phyloP scores from a whole-genome alignment of 2,888 invertebrate genomes.

The Lasioglossum villosulum region DNA sequence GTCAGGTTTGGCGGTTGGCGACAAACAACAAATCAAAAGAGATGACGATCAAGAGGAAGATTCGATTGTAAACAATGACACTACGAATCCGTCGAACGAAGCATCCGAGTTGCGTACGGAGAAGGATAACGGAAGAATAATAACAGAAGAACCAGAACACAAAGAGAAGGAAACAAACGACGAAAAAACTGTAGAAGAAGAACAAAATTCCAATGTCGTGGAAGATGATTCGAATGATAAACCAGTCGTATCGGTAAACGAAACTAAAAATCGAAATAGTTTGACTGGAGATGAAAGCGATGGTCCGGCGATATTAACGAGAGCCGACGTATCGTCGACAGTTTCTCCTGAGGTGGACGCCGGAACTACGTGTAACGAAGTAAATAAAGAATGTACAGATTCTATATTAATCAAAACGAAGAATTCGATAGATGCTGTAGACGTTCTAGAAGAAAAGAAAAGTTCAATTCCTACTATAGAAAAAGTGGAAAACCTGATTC shows the following conservation, averaged over 20 bases:
- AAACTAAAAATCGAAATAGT: conserved; percentile 21
- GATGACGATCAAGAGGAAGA: neutral
- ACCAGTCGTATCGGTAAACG: conserved; percentile 6
- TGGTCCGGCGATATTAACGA: conserved; percentile 1
- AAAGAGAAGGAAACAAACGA: conserved; percentile 10
- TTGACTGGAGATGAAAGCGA: conserved; percentile 7
- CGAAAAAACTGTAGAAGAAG: conserved; percentile 32
- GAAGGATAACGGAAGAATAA: conserved; percentile 20
- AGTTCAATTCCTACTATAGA: conserved; percentile 20
- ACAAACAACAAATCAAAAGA: conserved; percentile 14
- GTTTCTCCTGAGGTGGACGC: conserved; percentile 24
- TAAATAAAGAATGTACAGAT: conserved; percentile 44
- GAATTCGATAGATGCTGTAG: conserved; percentile 42
- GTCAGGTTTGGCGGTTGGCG: neutral
- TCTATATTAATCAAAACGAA: conserved; percentile 31
- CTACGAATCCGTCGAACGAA: conserved; percentile 3
- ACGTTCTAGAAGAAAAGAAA: conserved; percentile 8
- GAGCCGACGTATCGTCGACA: neutral
- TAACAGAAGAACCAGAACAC: conserved; percentile 11
- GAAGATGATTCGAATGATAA: conserved; percentile 35
- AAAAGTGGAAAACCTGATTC: conserved; percentile 18
- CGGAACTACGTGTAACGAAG: conserved; percentile 22
- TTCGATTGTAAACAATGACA: conserved; percentile 7
- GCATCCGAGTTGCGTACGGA: conserved; percentile 29
- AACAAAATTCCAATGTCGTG: conserved; percentile 16